phyloP scores from a whole-genome alignment of 2,797 vertebrate species.

The Parauchenoglanis punctatus region DNA sequence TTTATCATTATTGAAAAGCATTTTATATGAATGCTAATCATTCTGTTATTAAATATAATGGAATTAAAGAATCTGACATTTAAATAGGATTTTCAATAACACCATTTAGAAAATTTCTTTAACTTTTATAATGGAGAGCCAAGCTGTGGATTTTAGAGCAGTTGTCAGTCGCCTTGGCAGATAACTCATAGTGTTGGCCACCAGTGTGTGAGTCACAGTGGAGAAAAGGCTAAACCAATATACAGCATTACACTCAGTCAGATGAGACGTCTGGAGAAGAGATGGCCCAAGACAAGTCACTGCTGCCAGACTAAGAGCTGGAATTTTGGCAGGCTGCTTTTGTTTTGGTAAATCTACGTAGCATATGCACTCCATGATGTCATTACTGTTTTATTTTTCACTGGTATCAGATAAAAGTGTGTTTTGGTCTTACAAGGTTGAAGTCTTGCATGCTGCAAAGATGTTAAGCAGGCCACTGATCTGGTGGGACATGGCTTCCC shows the following conservation, averaged over 20 bases:
- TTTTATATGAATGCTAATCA: background rate
- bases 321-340: background rate
- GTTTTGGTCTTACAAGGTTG: background rate
- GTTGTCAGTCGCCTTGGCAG: background rate
- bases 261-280: background rate
- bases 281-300: background rate
- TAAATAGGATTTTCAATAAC: background rate
- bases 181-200: background rate
- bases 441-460: background rate
- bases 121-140: background rate
- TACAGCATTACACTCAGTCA: background rate
- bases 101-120: background rate
- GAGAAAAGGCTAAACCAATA: background rate
- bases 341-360: background rate
- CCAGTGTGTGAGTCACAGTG: background rate
- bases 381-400: background rate
- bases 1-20: background rate
- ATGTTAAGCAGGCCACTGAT: background rate
- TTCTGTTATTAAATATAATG: background rate
- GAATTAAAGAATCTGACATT: background rate
- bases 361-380: background rate
- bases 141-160: background rate
- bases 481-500: background rate
- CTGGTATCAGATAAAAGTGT: background rate
- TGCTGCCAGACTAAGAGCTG: background rate